Evolutionary conservation across 2,888 invertebrate species (phyloP), one percentile per base, ranked within the genome.

Genomic region (Ornithoptera alexandrae): DNA sequence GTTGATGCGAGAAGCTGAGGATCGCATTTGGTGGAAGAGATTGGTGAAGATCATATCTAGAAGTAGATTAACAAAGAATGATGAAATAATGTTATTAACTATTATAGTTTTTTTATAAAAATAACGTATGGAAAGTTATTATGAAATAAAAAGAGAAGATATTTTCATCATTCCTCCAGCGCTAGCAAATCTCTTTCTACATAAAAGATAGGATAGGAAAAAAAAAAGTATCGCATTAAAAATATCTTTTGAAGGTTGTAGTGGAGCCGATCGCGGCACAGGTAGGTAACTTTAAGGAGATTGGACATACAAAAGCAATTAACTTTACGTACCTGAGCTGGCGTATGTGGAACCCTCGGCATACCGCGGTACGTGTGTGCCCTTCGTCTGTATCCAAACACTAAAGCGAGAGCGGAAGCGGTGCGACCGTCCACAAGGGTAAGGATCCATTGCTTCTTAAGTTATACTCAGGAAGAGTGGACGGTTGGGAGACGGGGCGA

Each of bases 241-340:
- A 69, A 59, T 62, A 58, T 66, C 62, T 57, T 58, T 62, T 66
- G 36, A 46, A 66, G 59, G 46, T 18, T 50, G 65, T 62, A 62
- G 42, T 22, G 56, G 62, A 24, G 24, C 64, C 60, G 57, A 65
- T 39, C 67, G 58, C 46, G 57, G 74, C 76, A 79, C 90, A 90
- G 90, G 91, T 90, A 91, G 87, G 66, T 59, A 81, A 80, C 80
- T 81, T 79, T 82, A 85, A 84, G 85, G 87, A 83, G 85, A 89
- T 87, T 89, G 89, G 87, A 89, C 89, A 92, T 89, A 91, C 89
- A 87, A 89, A 87, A 87, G 88, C 92, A 91, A 92, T 92, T 92
- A 91, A 89, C 90, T 86, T 87, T 84, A 79, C 85, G 86, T 91
- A 91, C 90, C 90, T 91, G 90, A 86, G 82, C 74, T 62, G 71